phyloP scores from a whole-genome alignment of 2,888 invertebrate species.

The Drosophila greeni region DNA sequence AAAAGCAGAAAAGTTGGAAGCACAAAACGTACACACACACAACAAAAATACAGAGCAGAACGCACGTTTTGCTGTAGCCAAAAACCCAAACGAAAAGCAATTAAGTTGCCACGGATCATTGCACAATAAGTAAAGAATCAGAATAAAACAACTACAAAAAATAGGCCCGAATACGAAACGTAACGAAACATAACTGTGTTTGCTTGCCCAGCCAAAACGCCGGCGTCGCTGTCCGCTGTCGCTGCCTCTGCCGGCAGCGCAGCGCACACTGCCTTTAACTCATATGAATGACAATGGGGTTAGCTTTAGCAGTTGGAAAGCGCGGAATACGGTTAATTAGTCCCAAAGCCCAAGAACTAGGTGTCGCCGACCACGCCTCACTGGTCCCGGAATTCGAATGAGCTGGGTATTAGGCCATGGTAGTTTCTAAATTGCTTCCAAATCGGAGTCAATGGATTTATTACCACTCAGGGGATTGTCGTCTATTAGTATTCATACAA shows the following conservation, averaged over 20 bases:
- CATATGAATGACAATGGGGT: conserved; percentile 29
- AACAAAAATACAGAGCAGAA: conserved; percentile 39
- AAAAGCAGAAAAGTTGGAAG: conserved; percentile 11
- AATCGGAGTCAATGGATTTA: conserved; percentile 5
- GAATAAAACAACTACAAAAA: conserved; percentile 23
- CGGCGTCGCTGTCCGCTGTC: conserved; percentile 13
- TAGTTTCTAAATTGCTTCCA: not conserved
- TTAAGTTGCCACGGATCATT: conserved; percentile 73
- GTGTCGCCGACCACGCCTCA: conserved; percentile 32
- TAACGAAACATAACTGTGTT: conserved; percentile 67
- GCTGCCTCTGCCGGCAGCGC: conserved; percentile 3
- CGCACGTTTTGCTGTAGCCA: conserved; percentile 47
- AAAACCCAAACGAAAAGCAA: conserved; percentile 70
- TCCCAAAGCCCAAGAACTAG: conserved; percentile 16
- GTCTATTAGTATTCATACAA: not conserved
- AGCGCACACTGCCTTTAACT: conserved; percentile 20
- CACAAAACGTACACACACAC: conserved; percentile 29
- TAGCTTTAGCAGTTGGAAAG: conserved; percentile 7
- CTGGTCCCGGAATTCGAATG: conserved; percentile 2
- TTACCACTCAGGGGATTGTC: not conserved
- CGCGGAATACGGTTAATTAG: conserved; percentile 28
- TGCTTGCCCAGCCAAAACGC: conserved; percentile 66
- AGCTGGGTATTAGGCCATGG: conserved; percentile 1
- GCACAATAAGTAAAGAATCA: conserved; percentile 72
- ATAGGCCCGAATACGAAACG: conserved; percentile 9